Percentiles rank a stretch among this genome's conserved stretches.
Evolutionary conservation across 2,113 vertebrate genomes (phyloP).

Genomic region (Tiliqua scincoides): DNA sequence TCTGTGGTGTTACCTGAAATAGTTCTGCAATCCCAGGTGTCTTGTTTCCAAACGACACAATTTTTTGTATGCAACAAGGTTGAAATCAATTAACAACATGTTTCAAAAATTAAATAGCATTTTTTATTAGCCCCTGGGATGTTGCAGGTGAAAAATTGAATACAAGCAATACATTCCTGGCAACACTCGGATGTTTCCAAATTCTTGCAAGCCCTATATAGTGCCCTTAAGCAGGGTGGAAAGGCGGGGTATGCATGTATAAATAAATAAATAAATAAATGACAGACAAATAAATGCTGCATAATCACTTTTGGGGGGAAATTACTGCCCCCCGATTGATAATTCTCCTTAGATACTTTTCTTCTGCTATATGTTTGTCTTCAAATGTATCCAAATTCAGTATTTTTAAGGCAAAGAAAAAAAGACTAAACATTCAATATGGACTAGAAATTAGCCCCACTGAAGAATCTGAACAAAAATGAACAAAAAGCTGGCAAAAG

Average conservation of each 20-base stretch:
- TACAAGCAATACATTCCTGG: not conserved
- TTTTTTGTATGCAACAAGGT: not conserved
- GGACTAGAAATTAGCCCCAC: not conserved
- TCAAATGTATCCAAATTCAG: slow-evolving; percentile 1
- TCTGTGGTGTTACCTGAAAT: not conserved
- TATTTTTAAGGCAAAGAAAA: slow-evolving; percentile 8
- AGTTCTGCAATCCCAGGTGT: not conserved
- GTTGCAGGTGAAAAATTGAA: not conserved
- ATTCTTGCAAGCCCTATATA: too few relatives aligned
- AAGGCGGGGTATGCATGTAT: too few relatives aligned
- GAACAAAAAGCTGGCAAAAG: slow-evolving; percentile 18
- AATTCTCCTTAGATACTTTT: not conserved
- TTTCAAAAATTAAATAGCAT: not conserved
- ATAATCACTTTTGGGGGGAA: not conserved
- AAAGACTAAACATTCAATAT: not conserved
- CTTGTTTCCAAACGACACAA: not conserved
- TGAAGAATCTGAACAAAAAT: not conserved
- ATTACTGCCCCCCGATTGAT: not conserved
- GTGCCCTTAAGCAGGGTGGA: too few relatives aligned
- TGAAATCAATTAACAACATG: not conserved
- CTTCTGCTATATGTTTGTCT: not conserved
- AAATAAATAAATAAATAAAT: too few relatives aligned
- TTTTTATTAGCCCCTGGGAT: not conserved
- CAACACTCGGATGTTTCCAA: not conserved
- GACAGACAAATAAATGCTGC: too few relatives aligned